A percentile compares a stretch with the other conserved stretches of the same genome.
Conservation (phyloP, 2,797 vertebrate species). For the Syngnathus acus region DNA sequence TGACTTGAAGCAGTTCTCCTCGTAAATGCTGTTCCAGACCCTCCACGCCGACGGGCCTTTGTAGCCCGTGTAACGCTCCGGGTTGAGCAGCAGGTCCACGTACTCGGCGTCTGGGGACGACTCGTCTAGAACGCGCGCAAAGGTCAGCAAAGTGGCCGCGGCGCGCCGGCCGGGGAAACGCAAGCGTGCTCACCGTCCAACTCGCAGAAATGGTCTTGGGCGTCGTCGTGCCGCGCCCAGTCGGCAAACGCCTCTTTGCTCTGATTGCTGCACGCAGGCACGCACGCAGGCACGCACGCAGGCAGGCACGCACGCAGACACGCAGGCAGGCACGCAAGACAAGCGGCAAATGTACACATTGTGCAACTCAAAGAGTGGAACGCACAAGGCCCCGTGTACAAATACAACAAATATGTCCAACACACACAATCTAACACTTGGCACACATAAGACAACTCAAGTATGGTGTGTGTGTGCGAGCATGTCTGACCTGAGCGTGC, state of each 20-base stretch:
- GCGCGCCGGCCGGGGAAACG: no score
- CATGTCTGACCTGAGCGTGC: conserved; percentile 79
- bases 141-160: background rate
- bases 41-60: conserved; percentile 89
- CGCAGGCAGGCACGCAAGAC: no score
- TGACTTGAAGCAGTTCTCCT: conserved; percentile 98
- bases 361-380: no score
- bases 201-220: conserved; percentile 95
- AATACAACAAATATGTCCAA: background rate
- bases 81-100: conserved; percentile 89
- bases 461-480: no score
- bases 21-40: conserved; percentile 97
- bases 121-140: conserved; percentile 71
- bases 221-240: conserved; percentile 94
- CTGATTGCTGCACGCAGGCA: conserved; percentile 74
- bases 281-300: background rate
- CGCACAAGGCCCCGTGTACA: no score
- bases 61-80: conserved; percentile 89
- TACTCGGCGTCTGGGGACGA: conserved; percentile 84
- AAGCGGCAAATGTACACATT: no score
- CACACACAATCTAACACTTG: no score
- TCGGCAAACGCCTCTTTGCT: conserved; percentile 92
- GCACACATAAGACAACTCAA: no score
- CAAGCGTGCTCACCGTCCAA: conserved; percentile 78
- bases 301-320: no score